Evolutionary conservation across 2,113 vertebrate genomes (phyloP), one percentile per base, ranked within the genome.

Genomic region (Scartelaos histophorus): DNA sequence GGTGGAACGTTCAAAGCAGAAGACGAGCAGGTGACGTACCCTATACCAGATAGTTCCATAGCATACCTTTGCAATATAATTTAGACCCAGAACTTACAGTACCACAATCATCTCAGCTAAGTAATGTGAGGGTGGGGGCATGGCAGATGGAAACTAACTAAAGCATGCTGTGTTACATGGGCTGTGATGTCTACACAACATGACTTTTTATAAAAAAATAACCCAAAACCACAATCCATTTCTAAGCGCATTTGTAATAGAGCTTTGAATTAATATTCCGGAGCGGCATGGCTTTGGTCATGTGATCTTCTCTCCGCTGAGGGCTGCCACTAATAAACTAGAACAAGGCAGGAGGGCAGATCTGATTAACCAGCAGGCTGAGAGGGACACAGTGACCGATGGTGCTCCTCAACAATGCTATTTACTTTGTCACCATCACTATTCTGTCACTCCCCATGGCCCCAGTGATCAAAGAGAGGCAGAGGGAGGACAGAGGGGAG

Each of bases 291-390:
- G 34, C n/a, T 71, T 68, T 72, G 60, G 80, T 84, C 51, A 82
- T 74, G 78, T 51, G 74, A 84, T 79, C 72, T 74, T 73, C 69
- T 7, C 46, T 54, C 75, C 73, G 17, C 70, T 51, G 70, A 67
- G 51, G 67, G 74, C 75, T 65, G 76, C 73, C 82, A 80, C 79
- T 90, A 93, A 90, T 85, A 89, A 88, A 92, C 85, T 81, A 77
- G 76, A 90, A 84, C 71, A 75, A 78, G 88, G 74, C 83, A 87
- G 84, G 78, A 66, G 67, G 72, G 72, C 75, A 86, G 81, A 93
- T 89, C 85, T 85, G 87, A 92, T 92, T 89, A 90, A 77, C 87
- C 70, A 74, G 71, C 81, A 69, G 71, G 87, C 84, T 85, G 89
- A 87, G 21, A 69, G 84, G 84, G 82, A 87, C 83, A 84, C 74